Percentiles rank a stretch among this genome's conserved stretches.
phyloP scores from a whole-genome alignment of 1,140 invertebrate species.

The Leucophenga varia region DNA sequence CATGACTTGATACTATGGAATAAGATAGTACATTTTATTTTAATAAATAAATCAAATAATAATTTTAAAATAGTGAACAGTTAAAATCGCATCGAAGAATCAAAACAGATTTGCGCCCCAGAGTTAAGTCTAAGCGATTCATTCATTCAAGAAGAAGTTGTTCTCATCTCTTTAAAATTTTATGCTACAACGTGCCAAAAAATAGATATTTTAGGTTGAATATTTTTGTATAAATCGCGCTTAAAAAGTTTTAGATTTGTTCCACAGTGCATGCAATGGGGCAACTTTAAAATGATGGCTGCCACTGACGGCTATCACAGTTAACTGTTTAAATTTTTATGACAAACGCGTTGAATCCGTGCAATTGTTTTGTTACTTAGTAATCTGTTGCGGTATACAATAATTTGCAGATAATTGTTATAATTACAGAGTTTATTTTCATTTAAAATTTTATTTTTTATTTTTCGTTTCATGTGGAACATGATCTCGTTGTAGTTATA shows the following conservation, averaged over 20 bases:
- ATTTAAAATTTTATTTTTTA: constrained; percentile 35
- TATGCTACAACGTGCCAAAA: constrained; percentile 22
- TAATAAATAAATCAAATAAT: too few species aligned
- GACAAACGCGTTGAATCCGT: constrained; percentile 45
- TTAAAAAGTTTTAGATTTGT: constrained; percentile 3
- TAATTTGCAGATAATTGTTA: constrained; percentile 54
- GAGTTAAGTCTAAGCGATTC: too few species aligned
- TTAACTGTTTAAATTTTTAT: constrained; percentile 36
- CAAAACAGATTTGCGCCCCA: too few species aligned
- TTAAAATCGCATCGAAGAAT: too few species aligned
- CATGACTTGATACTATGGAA: constrained; percentile 5
- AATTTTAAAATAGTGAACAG: too few species aligned
- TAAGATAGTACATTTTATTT: too few species aligned
- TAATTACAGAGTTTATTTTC: constrained; percentile 51
- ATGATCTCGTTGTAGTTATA: constrained; percentile 19
- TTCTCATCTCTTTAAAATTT: too few species aligned
- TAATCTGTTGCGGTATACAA: constrained; percentile 47
- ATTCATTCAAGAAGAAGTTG: too few species aligned
- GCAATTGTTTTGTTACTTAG: too few species aligned
- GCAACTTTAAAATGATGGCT: constrained; percentile 19
- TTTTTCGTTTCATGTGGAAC: too few species aligned
- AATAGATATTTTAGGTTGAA: constrained; percentile 41
- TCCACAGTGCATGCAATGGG: neutral
- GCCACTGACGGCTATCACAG: constrained; percentile 10
- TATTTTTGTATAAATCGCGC: constrained; percentile 42